Evolutionary conservation across 2,113 vertebrate species (phyloP).

Genomic region (Xenus cinereus): DNA sequence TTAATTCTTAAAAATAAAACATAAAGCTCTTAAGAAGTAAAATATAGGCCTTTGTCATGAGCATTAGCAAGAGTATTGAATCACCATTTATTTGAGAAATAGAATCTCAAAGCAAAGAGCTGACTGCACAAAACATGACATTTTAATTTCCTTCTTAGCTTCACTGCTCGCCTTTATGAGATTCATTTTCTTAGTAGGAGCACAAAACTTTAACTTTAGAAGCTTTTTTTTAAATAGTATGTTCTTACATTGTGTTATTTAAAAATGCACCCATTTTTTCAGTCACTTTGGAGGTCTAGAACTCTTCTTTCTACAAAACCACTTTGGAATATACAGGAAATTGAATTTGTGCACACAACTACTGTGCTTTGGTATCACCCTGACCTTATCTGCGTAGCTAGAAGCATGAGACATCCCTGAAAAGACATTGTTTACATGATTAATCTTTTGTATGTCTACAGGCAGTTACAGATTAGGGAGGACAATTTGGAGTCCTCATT

Average conservation of each 20-base stretch:
- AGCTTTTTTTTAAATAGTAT: background rate
- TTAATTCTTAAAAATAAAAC: background rate
- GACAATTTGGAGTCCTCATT: background rate
- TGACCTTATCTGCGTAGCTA: background rate
- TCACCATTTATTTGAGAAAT: background rate
- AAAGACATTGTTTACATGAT: background rate
- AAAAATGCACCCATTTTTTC: background rate
- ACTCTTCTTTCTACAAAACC: background rate
- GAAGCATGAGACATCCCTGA: background rate
- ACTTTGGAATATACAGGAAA: background rate
- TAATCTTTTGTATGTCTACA: background rate
- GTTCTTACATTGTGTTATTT: background rate
- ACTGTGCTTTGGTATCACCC: background rate
- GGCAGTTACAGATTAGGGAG: background rate
- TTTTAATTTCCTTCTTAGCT: conserved; percentile 8
- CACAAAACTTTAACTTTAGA: background rate
- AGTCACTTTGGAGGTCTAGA: background rate
- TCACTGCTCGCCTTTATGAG: background rate
- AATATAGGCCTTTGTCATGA: background rate
- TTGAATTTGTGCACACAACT: background rate
- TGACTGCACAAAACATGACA: background rate
- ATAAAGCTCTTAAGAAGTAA: background rate
- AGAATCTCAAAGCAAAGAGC: background rate
- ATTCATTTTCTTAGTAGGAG: background rate
- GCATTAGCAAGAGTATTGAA: background rate